Evolutionary conservation across 2,797 vertebrate genomes (phyloP).

Genomic region (Anniella stebbinsi): DNA sequence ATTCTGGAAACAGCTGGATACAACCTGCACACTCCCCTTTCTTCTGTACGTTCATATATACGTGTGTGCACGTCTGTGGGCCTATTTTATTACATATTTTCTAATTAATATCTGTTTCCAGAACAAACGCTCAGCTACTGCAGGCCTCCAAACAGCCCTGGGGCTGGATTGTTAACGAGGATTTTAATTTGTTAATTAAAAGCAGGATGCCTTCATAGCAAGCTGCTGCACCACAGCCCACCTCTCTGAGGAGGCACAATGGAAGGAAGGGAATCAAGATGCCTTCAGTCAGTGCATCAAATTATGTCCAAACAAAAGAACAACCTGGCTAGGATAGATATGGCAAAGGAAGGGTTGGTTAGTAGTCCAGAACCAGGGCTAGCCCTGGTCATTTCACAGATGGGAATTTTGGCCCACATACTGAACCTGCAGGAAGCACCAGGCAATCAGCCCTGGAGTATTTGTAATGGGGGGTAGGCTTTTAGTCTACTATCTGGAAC

Average conservation of each 20-base stretch:
- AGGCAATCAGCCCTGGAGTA: neutral
- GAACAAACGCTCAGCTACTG: constrained; percentile 75
- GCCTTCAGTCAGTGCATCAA: constrained; percentile 13
- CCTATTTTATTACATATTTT: constrained; percentile 72
- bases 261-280: neutral
- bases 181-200: constrained; percentile 84
- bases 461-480: neutral
- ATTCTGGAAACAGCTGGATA: neutral
- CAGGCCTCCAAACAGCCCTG: constrained; percentile 77
- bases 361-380: neutral
- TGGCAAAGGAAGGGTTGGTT: neutral
- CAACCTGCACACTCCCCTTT: neutral
- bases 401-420: neutral
- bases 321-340: neutral
- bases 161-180: constrained; percentile 81
- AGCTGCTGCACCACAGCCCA: constrained; percentile 66
- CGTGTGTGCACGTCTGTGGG: constrained; percentile 55
- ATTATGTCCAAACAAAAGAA: constrained; percentile 25
- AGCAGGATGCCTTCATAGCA: constrained; percentile 72
- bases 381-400: neutral
- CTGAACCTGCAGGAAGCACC: neutral
- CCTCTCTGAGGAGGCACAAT: constrained; percentile 28
- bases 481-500: neutral
- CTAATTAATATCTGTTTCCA: constrained; percentile 78
- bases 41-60: neutral